phyloP scores from a whole-genome alignment of 2,113 vertebrate genomes.

The Regulus satrapa region DNA sequence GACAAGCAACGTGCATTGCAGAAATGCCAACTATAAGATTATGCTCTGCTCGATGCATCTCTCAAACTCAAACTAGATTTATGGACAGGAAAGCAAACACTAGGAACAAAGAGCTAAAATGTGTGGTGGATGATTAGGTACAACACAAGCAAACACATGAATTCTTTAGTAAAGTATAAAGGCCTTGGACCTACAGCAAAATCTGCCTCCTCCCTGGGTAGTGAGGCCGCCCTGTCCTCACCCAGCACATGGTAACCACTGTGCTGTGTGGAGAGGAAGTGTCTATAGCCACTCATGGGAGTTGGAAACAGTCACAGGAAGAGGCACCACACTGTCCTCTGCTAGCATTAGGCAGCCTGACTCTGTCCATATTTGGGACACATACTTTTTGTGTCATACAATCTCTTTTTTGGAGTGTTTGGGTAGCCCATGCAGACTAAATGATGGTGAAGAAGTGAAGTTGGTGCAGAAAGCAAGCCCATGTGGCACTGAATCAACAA shows the following conservation, averaged over 20 bases:
- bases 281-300: rapidly evolving
- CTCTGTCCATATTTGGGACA: background rate
- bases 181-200: background rate
- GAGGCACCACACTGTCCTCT: background rate
- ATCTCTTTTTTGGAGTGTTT: background rate
- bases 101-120: background rate
- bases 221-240: background rate
- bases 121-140: background rate
- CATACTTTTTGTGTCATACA: no score
- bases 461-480: background rate
- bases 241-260: background rate
- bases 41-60: background rate
- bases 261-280: rapidly evolving
- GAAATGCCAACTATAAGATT: background rate
- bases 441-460: background rate
- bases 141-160: background rate
- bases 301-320: background rate
- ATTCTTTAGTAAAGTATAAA: background rate
- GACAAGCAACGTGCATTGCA: background rate
- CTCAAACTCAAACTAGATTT: background rate
- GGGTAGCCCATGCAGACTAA: background rate
- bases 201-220: rapidly evolving
- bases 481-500: background rate
- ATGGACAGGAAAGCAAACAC: background rate
- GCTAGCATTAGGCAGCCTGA: background rate